Conservation (phyloP, 2,113 vertebrate species). For the Laticauda laticaudata region DNA sequence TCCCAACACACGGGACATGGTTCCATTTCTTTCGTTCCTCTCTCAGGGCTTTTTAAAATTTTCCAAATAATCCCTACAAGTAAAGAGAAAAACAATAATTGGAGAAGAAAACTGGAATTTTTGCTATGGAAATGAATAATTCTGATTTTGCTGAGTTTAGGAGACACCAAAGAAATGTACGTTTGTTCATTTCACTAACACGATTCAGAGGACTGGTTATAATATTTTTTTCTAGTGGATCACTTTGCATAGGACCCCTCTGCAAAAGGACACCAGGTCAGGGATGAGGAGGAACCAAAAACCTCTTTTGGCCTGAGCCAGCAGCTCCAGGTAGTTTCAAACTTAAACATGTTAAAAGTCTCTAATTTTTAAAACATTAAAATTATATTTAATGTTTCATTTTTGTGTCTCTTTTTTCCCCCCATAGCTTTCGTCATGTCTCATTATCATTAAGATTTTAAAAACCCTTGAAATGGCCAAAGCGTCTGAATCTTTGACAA, state of each 20-base stretch:
- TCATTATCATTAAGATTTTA: too few species aligned
- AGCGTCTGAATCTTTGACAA: too few species aligned
- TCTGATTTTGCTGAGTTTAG: too few species aligned
- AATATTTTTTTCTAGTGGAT: neutral
- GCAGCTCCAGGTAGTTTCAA: neutral
- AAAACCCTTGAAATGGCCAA: too few species aligned
- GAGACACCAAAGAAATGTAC: neutral
- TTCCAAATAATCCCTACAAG: neutral
- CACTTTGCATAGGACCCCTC: neutral
- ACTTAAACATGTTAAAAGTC: neutral
- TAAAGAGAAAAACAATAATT: neutral
- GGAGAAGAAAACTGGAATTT: neutral
- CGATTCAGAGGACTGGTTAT: neutral
- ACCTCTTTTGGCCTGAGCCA: neutral
- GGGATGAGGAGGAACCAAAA: neutral
- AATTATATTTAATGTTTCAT: neutral
- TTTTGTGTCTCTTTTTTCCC: too few species aligned
- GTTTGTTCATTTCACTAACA: too few species aligned
- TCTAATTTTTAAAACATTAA: neutral
- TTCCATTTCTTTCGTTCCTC: neutral
- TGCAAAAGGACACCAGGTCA: neutral
- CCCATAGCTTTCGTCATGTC: too few species aligned
- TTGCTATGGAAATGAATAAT: neutral
- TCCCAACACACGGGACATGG: neutral
- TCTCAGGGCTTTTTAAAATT: neutral